phyloP scores from a whole-genome alignment of 2,888 invertebrate genomes.

The Yponomeuta sedellus region DNA sequence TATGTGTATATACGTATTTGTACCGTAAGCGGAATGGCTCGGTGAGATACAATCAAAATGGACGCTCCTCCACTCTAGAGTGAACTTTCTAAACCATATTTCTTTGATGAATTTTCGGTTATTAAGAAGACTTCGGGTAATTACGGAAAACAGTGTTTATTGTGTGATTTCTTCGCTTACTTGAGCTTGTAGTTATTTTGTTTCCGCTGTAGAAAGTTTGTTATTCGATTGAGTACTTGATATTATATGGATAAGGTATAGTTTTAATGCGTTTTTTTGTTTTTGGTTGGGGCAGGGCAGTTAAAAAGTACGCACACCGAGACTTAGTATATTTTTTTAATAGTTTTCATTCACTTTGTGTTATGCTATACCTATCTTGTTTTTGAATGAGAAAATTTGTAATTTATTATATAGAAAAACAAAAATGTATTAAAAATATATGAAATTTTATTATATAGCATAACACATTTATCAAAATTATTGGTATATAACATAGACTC shows the following conservation, averaged over 20 bases:
- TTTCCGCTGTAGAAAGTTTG: not conserved
- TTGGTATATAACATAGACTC: no score
- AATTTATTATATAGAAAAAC: no score
- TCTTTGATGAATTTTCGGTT: constrained; percentile 25
- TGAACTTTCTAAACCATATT: constrained; percentile 63
- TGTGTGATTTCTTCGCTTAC: not conserved
- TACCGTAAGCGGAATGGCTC: constrained; percentile 47
- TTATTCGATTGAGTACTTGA: not conserved
- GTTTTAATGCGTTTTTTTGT: no score
- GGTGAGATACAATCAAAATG: constrained; percentile 56
- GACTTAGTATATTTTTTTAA: no score
- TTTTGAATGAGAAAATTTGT: no score
- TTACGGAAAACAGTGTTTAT: not conserved
- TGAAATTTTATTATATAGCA: no score
- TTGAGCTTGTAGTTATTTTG: not conserved
- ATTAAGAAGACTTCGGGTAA: constrained; percentile 5
- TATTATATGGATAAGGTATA: not conserved
- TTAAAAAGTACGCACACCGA: no score
- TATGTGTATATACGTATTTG: constrained; percentile 7
- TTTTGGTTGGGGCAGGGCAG: no score
- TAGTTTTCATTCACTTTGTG: no score
- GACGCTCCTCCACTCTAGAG: constrained; percentile 44
- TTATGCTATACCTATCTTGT: no score
- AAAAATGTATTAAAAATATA: no score
- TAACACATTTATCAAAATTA: no score